Conservation (phyloP, 1,140 invertebrate genomes). For the Pteromalus puparum region DNA sequence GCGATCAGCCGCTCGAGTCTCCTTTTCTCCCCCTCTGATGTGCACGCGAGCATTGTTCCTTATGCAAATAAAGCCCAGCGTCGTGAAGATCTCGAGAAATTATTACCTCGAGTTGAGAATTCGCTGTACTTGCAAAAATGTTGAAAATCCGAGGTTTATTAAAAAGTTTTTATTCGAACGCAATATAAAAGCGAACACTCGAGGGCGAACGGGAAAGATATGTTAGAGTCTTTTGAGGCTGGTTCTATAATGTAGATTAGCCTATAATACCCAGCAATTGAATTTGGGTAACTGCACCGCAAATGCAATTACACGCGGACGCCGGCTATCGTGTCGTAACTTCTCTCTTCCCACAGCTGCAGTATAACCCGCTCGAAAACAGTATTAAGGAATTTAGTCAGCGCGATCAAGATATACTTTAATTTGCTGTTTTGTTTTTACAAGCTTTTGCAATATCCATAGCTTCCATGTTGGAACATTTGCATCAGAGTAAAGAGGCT, state of each 20-base stretch:
- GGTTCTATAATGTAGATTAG: slow-evolving; percentile 11
- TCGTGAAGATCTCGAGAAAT: not conserved
- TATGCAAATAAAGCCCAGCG: not conserved
- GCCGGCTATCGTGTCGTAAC: slow-evolving; percentile 2
- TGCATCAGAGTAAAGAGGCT: no score
- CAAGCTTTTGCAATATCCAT: no score
- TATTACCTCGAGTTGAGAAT: not conserved
- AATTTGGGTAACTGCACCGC: slow-evolving; percentile 17
- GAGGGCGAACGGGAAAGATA: no score
- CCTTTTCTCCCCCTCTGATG: not conserved
- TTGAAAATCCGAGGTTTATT: not conserved
- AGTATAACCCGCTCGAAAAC: not conserved
- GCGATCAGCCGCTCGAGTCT: not conserved
- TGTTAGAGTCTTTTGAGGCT: not conserved
- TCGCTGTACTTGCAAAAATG: no score
- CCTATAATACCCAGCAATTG: not conserved
- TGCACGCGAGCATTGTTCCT: not conserved
- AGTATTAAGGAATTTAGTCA: not conserved
- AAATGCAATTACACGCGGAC: slow-evolving; percentile 19
- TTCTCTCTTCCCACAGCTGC: not conserved
- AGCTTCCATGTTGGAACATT: no score
- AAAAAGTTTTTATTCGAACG: not conserved
- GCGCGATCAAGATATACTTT: no score
- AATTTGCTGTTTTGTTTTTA: no score
- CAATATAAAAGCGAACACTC: no score